Evolutionary conservation across 2,113 vertebrate species (phyloP).

Genomic region (Phalacrocorax brasilianus): DNA sequence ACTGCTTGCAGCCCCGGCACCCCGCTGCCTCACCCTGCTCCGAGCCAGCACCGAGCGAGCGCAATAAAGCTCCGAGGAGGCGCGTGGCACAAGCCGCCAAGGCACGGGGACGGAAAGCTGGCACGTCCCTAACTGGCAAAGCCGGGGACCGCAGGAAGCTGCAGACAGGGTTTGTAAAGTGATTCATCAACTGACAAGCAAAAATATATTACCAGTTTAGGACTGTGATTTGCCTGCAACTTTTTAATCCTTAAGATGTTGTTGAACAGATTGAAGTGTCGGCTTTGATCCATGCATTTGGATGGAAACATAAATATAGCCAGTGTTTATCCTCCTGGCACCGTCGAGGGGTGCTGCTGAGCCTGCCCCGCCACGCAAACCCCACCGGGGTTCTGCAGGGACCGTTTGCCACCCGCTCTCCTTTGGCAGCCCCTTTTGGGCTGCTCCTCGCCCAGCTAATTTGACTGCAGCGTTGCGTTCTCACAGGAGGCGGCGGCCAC

Average conservation of each 20-base stretch:
- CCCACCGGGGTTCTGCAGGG: accelerated
- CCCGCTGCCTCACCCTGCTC: not conserved
- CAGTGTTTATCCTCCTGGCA: not conserved
- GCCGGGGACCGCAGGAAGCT: not conserved
- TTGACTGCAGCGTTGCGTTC: not conserved
- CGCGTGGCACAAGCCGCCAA: not conserved
- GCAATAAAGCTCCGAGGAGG: not conserved
- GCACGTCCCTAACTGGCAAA: not conserved
- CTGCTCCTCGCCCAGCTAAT: not conserved
- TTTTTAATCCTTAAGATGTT: conserved; percentile 72
- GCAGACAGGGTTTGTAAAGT: conserved; percentile 27
- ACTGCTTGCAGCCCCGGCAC: too few species aligned
- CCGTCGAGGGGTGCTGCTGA: not conserved
- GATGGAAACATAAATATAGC: conserved; percentile 62
- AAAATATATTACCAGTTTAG: conserved; percentile 64
- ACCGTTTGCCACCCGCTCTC: not conserved
- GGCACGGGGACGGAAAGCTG: not conserved
- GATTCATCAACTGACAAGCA: conserved; percentile 68
- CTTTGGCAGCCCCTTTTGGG: not conserved
- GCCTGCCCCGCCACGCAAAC: not conserved
- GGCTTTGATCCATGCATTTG: conserved; percentile 69
- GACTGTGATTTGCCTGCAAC: conserved; percentile 70
- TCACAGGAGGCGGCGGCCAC: not conserved
- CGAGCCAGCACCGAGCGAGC: not conserved
- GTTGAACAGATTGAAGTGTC: conserved; percentile 72